Evolutionary conservation across 2,888 invertebrate species (phyloP), one percentile per base, ranked within the genome.

Genomic region (Proisotoma minuta): DNA sequence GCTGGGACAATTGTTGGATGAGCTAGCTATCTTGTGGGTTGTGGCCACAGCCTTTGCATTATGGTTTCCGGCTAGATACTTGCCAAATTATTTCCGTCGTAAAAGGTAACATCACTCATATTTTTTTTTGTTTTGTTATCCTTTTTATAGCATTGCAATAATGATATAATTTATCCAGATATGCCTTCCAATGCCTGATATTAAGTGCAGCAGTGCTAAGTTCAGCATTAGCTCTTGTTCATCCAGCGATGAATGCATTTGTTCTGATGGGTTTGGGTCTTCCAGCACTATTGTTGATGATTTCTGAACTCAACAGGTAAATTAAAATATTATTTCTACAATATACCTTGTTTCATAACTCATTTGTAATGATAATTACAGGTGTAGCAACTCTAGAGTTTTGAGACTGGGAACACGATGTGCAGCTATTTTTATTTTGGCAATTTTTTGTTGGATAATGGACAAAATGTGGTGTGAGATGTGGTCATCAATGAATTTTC

Each of bases 181-280:
- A 51, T 15, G 40, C 49, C 60, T 83, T 89, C 75, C 84, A 84
- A 52, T 77, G 83, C 62, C 82, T 84, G 63, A 82, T 85, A 63
- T 78, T 82, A 50, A 75, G 82, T 28, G 78, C 85, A 43, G 84
- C 87, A 3, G 75, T 87, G 39, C 72, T 84, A 39, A 86, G 85
- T 5, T 87, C 89, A 1, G 83, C 83, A 20, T 79, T 89, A 73
- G 84, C 87, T 12, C 81, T 87, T 65, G 82, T 88, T 80, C 84
- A 88, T 77, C 90, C 90, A 4, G 85, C 85, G n/a, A 82, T 88
- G 43, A 90, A 90, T 78, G 89, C 89, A 24, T 89, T 90, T 77
- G 89, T 86, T 20, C 78, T 90, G 65, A 89, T 90, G 88, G 81
- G 82, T 20, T 80, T 90, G 63, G 84, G 84, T 47, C 77, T 88